These are phyloP conservation scores for Myotis findleyi DNA, from an alignment of 2,797 vertebrate species.

Conservation along the genomic window DNA sequence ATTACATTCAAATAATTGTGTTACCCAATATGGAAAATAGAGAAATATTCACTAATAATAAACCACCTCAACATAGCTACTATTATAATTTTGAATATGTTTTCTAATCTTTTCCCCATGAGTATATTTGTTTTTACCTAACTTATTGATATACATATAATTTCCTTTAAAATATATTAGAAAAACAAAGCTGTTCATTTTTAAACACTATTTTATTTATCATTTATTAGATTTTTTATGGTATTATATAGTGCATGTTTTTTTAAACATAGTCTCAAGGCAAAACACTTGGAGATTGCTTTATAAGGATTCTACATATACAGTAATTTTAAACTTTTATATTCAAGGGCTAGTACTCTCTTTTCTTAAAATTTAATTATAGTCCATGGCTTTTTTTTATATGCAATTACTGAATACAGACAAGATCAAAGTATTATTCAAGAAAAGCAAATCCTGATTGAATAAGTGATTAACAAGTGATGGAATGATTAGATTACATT, in stretches of 20 bases:
- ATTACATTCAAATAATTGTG: conserved; percentile 26
- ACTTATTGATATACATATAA: not conserved
- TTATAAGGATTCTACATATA: not conserved
- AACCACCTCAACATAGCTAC: not conserved
- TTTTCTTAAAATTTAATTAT: conserved; percentile 41
- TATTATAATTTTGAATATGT: conserved; percentile 29
- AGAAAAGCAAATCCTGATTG: not conserved
- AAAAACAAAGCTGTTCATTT: not conserved
- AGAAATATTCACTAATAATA: not conserved
- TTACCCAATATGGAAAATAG: not conserved
- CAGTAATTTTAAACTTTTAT: conserved; percentile 27
- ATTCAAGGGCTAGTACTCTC: not conserved
- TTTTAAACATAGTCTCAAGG: not conserved
- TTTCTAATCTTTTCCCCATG: not conserved
- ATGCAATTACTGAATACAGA: not conserved
- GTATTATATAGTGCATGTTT: not conserved
- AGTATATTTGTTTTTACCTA: not conserved
- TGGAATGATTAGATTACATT: no score
- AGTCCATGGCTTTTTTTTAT: not conserved
- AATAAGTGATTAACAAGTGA: not conserved
- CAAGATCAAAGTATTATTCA: not conserved
- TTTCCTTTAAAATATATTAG: conserved; percentile 14
- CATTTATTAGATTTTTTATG: not conserved
- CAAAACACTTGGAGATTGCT: not conserved
- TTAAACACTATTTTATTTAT: conserved; percentile 1